Evolutionary conservation across 1,140 invertebrate species (phyloP).

Genomic region (Drosophila arizonae): DNA sequence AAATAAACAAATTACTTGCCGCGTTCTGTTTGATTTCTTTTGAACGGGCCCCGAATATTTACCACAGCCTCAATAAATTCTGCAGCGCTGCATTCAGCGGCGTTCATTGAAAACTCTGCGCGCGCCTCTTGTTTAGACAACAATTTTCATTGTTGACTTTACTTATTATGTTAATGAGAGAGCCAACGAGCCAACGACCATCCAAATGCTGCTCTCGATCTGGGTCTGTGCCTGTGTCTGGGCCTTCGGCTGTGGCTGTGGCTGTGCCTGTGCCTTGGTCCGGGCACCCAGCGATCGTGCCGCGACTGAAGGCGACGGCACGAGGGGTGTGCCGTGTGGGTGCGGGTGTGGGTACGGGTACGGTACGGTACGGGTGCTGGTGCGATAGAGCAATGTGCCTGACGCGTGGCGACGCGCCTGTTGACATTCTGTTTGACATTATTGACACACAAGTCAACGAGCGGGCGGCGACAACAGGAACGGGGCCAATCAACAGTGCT

Average conservation of each 20-base stretch:
- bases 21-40: constrained; percentile 75
- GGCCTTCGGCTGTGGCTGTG: constrained; percentile 6
- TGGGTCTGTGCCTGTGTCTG: constrained; percentile 14
- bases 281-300: constrained; percentile 20
- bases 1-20: constrained; percentile 78
- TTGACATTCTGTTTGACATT: constrained; percentile 77
- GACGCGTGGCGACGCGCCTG: constrained; percentile 71
- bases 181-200: constrained; percentile 24
- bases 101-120: constrained; percentile 73
- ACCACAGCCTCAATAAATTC: constrained; percentile 79
- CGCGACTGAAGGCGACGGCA: neutral
- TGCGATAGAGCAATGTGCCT: constrained; percentile 35
- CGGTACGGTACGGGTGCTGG: neutral
- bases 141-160: constrained; percentile 80
- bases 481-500: constrained; percentile 30
- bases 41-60: constrained; percentile 79
- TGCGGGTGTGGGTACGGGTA: neutral
- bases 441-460: constrained; percentile 74
- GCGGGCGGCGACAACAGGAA: constrained; percentile 10
- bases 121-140: constrained; percentile 76
- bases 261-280: neutral
- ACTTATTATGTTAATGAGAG: constrained; percentile 80
- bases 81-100: constrained; percentile 60
- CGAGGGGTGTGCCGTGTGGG: constrained; percentile 1
- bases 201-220: constrained; percentile 12